phyloP scores from a whole-genome alignment of 2,888 invertebrate species.

The Drosophila melanosoma region DNA sequence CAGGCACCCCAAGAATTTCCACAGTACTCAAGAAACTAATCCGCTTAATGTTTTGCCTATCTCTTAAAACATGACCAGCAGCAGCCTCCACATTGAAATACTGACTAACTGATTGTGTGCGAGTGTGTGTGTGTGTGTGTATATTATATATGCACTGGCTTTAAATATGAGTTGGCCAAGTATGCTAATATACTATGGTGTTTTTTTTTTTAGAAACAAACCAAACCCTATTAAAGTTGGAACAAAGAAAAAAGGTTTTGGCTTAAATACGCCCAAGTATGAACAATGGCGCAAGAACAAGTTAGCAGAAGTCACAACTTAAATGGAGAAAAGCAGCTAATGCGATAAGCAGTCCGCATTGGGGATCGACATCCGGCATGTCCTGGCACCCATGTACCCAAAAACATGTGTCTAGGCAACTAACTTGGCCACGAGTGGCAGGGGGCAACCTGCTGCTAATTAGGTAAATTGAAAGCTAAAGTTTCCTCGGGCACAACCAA shows the following conservation, averaged over 20 bases:
- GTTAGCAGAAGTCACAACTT: slow-evolving; percentile 51
- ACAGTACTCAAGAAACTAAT: slow-evolving; percentile 62
- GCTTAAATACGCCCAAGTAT: slow-evolving; percentile 15
- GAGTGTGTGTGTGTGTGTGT: slow-evolving; percentile 3
- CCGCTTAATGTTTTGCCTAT: slow-evolving; percentile 79
- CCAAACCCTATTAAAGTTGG: slow-evolving; percentile 30
- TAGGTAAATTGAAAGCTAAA: slow-evolving; percentile 74
- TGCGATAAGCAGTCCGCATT: slow-evolving; percentile 58
- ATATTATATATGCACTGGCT: slow-evolving; percentile 29
- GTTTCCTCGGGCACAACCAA: slow-evolving; percentile 41
- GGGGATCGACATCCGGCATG: slow-evolving; percentile 21
- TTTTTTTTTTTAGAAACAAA: slow-evolving; percentile 19
- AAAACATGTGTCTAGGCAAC: slow-evolving; percentile 35
- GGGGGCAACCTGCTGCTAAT: slow-evolving; percentile 53
- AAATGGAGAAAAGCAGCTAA: slow-evolving; percentile 63
- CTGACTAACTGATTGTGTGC: slow-evolving; percentile 10
- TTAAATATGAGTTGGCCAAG: slow-evolving; percentile 34
- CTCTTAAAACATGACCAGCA: slow-evolving; percentile 60
- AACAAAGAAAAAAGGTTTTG: slow-evolving; percentile 10
- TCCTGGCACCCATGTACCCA: neutral
- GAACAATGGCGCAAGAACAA: slow-evolving; percentile 42
- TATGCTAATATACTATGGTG: slow-evolving; percentile 24
- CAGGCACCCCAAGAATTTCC: slow-evolving; percentile 15
- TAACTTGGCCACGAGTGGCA: neutral
- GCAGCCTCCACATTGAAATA: slow-evolving; percentile 26